These are phyloP conservation scores for Neocloeon triangulifer DNA, from an alignment of 1,140 invertebrate genomes.

Conservation along the genomic window DNA sequence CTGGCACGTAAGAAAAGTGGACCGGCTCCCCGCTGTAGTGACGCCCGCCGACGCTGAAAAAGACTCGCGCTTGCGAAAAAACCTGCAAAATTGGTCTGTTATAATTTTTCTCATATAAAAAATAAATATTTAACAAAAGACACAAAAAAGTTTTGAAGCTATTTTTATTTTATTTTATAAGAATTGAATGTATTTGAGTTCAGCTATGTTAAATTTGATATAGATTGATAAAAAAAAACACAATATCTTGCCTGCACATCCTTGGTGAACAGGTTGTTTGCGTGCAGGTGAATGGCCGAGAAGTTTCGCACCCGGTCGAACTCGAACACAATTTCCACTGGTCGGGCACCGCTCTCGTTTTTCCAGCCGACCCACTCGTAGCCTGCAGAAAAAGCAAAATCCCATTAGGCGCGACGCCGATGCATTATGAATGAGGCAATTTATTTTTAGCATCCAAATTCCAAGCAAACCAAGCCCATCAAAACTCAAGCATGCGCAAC, in stretches of 20 bases:
- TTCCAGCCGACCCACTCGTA: slow-evolving; percentile 72
- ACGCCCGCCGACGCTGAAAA: slow-evolving; percentile 42
- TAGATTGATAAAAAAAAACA: neutral
- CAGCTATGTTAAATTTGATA: too few species aligned
- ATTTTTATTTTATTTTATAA: too few species aligned
- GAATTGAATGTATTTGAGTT: too few species aligned
- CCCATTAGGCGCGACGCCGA: too few species aligned
- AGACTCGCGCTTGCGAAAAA: slow-evolving; percentile 41
- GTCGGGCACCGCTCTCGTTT: slow-evolving; percentile 35
- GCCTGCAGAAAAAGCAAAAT: slow-evolving; percentile 26
- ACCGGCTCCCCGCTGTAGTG: slow-evolving; percentile 38
- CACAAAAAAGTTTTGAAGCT: neutral
- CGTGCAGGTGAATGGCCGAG: slow-evolving; percentile 42
- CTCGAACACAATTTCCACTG: slow-evolving; percentile 44
- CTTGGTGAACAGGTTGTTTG: slow-evolving; percentile 37
- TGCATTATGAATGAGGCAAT: too few species aligned
- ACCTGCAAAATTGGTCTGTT: slow-evolving; percentile 23
- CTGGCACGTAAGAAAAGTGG: slow-evolving; percentile 54
- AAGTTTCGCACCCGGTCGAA: slow-evolving; percentile 57
- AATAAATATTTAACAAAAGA: neutral
- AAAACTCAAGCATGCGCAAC: too few species aligned
- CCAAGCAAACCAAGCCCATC: too few species aligned
- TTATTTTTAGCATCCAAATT: too few species aligned
- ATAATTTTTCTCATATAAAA: neutral
- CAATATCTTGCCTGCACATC: slow-evolving; percentile 32